Conservation (phyloP, 2,797 vertebrate species). For the Onychomys torridus region DNA sequence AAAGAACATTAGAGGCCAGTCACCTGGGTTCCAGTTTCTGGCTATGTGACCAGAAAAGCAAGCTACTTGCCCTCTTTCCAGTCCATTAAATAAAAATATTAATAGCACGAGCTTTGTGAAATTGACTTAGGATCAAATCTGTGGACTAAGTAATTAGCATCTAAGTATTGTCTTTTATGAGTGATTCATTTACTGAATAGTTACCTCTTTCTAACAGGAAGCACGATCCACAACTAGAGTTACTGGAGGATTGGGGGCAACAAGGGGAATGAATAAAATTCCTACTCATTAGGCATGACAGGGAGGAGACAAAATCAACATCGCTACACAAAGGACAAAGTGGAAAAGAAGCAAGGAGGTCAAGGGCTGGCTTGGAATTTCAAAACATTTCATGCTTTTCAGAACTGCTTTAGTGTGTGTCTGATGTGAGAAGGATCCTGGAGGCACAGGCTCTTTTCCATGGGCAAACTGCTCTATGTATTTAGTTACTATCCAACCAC, state of each 20-base stretch:
- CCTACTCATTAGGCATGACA: too few relatives aligned
- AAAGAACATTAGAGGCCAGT: background rate
- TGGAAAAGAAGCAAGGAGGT: background rate
- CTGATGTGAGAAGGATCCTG: background rate
- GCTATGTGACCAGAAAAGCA: background rate
- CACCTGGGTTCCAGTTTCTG: background rate
- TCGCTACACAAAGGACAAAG: background rate
- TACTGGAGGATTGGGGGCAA: background rate
- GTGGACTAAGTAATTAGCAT: background rate
- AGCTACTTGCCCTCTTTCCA: background rate
- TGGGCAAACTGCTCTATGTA: background rate
- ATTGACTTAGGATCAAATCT: background rate
- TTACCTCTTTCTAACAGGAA: background rate
- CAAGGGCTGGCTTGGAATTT: background rate
- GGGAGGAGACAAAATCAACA: background rate
- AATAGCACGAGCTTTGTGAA: background rate
- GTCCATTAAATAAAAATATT: background rate
- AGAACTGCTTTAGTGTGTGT: background rate
- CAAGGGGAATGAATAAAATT: background rate
- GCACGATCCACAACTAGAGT: fast-evolving
- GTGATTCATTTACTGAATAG: background rate
- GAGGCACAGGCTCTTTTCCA: background rate
- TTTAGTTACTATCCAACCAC: background rate
- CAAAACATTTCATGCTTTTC: background rate
- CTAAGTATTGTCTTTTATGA: background rate